phyloP scores from a whole-genome alignment of 2,797 vertebrate species.

The Argyrosomus regius region DNA sequence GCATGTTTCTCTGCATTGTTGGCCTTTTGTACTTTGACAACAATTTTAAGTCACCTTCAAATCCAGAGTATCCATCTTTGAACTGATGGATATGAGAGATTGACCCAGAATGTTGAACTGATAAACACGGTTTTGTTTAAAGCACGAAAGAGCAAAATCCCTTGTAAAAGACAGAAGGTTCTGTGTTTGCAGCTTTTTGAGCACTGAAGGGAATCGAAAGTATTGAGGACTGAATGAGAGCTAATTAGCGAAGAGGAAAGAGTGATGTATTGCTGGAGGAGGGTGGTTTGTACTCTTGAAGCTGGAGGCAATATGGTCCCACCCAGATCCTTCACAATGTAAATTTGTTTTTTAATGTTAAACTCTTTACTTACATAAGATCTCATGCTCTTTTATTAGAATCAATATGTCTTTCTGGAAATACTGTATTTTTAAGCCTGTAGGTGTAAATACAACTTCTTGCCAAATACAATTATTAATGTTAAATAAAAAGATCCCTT shows the following conservation, averaged over 20 bases:
- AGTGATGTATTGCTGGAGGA: slow-evolving; percentile 51
- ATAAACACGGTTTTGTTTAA: slow-evolving; percentile 23
- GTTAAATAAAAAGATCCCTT: too few species aligned
- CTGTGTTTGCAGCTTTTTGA: slow-evolving; percentile 37
- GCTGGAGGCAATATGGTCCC: slow-evolving; percentile 13
- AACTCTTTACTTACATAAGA: too few species aligned
- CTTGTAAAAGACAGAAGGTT: neutral
- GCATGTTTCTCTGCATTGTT: neutral
- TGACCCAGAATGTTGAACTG: neutral
- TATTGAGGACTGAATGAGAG: slow-evolving; percentile 58
- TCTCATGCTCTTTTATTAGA: neutral
- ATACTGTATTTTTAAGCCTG: neutral
- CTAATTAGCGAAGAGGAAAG: slow-evolving; percentile 54
- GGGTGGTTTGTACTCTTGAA: neutral
- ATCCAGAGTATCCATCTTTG: neutral
- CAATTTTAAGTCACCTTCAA: slow-evolving; percentile 6
- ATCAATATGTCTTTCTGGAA: neutral
- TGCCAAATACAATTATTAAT: neutral
- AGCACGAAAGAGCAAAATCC: neutral
- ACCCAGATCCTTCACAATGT: slow-evolving; percentile 2
- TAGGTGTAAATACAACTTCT: neutral
- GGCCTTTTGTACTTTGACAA: neutral
- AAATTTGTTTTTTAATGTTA: slow-evolving; percentile 10
- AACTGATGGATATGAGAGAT: neutral
- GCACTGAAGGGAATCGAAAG: slow-evolving; percentile 34